Evolutionary conservation across 2,113 vertebrate genomes (phyloP), one percentile per base, ranked within the genome.

Genomic region (Galeopterus variegatus): DNA sequence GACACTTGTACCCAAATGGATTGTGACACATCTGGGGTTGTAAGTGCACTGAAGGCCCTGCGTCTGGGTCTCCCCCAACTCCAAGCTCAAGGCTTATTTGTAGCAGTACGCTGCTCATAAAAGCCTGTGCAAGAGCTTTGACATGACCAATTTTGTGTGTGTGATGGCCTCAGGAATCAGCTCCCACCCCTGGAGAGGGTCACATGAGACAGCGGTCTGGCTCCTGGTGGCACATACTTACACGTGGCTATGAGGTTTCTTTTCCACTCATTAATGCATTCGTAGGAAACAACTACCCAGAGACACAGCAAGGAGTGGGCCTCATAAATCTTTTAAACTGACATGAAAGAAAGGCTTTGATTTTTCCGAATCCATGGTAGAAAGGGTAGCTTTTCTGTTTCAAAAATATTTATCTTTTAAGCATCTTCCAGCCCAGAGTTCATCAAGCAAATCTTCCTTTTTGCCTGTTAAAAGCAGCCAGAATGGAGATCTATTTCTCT

Each of bases 341-440:
- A 92, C 87, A 97, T 97, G 79, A 98, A 97, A 97, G 94, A 81
- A 91, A 93, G 52, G 12, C 96, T 98, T 98, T 98, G 97, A 96
- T 95, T 95, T 96, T 89, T 80, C 83, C 73, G 97, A 98, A 97
- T 94, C 91, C 54, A 77, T 82, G 83, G 26, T 92, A 88, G 83
- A 97, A 97, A 94, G 90, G 45, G 60, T 88, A 80, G 76, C 60
- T 94, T 96, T 54, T 95, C 52, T 87, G 87, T 96, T 96, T 96
- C 92, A 95, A 97, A 97, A 93, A 96, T 96, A 97, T 97, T 97
- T 98, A 95, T 96, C 95, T 97, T 98, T 97, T 77, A 93, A 98
- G 96, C 81, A 93, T 96, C 95, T 97, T 98, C 77, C 92, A 62
- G 83, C 69, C 69, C 41, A 48, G 65, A 96, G 95, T 97, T 97